Conservation (phyloP, 2,797 vertebrate species). For the Malacoctenus gilli region DNA sequence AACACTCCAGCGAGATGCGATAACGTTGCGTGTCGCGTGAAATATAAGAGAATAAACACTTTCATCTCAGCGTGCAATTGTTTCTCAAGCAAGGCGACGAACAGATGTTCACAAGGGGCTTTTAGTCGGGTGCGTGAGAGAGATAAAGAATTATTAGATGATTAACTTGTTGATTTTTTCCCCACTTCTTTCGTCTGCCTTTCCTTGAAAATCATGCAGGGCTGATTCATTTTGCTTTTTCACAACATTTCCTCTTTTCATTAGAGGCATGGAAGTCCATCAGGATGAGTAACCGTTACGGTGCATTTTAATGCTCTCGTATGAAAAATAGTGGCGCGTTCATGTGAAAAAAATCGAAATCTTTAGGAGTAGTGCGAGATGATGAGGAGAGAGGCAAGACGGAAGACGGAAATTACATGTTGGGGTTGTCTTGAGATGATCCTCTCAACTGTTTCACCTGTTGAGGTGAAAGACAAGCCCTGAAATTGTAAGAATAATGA, state of each 20-base stretch:
- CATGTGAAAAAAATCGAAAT: constrained; percentile 19
- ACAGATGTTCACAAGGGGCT: constrained; percentile 27
- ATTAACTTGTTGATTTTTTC: constrained; percentile 20
- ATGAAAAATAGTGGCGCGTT: constrained; percentile 25
- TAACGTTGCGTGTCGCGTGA: constrained; percentile 5
- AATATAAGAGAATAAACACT: constrained; percentile 17
- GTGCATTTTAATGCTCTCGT: constrained; percentile 29
- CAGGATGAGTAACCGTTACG: constrained; percentile 29
- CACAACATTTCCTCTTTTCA: constrained; percentile 50
- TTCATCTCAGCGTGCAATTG: constrained; percentile 10
- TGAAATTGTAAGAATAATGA: no score
- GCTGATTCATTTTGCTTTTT: constrained; percentile 47
- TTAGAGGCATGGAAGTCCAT: constrained; percentile 43
- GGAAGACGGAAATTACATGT: constrained; percentile 8
- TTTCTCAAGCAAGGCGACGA: constrained; percentile 8
- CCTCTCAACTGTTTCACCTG: no score
- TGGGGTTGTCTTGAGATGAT: no score
- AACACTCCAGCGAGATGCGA: constrained; percentile 12
- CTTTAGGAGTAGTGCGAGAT: neutral
- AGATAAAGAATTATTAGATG: constrained; percentile 18
- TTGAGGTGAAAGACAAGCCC: no score
- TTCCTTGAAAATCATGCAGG: constrained; percentile 17
- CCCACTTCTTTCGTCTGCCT: constrained; percentile 1
- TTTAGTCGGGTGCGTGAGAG: constrained; percentile 16
- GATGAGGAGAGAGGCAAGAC: constrained; percentile 1